Conservation (phyloP, 2,888 invertebrate species). For the Brenthis hecate region DNA sequence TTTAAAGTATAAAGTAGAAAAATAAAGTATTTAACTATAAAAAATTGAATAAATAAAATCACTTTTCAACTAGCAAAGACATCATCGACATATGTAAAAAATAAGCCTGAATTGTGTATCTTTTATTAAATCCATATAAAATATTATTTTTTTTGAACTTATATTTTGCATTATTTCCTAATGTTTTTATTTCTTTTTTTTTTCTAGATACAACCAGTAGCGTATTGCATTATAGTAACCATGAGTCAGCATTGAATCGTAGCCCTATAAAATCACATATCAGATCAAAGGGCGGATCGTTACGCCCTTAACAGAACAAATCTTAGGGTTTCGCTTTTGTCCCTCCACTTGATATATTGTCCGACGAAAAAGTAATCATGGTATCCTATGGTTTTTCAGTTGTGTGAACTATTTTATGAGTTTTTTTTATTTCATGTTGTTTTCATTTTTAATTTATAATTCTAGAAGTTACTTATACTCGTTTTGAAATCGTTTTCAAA, state of each 20-base stretch:
- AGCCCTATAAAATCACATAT: constrained; percentile 33
- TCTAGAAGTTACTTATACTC: no score
- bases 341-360: constrained; percentile 38
- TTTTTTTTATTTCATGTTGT: background rate
- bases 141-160: background rate
- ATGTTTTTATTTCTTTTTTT: constrained; percentile 1
- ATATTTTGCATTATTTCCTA: background rate
- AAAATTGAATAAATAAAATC: no score
- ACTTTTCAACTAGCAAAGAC: no score
- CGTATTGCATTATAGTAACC: constrained; percentile 21
- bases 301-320: constrained; percentile 57
- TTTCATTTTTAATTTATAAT: background rate
- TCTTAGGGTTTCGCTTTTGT: constrained; percentile 41
- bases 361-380: constrained; percentile 37
- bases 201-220: background rate
- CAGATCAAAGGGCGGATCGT: constrained; percentile 53
- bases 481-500: no score
- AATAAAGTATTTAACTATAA: no score
- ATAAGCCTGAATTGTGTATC: no score
- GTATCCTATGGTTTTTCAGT: constrained; percentile 22
- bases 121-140: no score
- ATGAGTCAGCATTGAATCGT: constrained; percentile 31
- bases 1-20: no score
- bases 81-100: no score
- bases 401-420: constrained; percentile 6